phyloP scores from a whole-genome alignment of 2,113 vertebrate genomes.

The Takifugu bimaculatus region DNA sequence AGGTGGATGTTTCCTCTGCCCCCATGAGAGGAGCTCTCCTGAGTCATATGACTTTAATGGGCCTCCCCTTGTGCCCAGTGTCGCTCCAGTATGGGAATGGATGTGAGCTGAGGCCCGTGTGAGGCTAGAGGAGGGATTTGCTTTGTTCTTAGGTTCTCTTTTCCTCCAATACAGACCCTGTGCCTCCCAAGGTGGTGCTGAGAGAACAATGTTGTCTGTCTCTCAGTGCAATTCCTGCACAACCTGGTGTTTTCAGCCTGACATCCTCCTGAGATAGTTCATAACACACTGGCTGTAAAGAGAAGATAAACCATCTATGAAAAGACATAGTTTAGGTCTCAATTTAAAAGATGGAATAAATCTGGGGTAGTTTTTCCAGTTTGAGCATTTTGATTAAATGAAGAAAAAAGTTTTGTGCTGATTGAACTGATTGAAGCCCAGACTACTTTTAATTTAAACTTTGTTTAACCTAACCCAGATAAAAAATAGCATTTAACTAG shows the following conservation, averaged over 20 bases:
- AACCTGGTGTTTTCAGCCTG: conserved; percentile 21
- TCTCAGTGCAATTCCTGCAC: too few relatives aligned
- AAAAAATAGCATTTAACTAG: not conserved
- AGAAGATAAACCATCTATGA: too few relatives aligned
- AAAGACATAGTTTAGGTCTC: too few relatives aligned
- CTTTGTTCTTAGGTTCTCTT: conserved; percentile 59
- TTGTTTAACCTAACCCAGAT: conserved; percentile 1
- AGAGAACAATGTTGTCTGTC: conserved; percentile 45
- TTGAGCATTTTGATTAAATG: too few relatives aligned
- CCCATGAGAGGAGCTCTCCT: conserved; percentile 54
- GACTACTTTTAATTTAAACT: too few relatives aligned
- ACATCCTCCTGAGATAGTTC: conserved; percentile 36
- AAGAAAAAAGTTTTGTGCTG: too few relatives aligned
- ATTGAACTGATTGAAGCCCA: too few relatives aligned
- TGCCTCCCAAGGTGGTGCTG: conserved; percentile 39
- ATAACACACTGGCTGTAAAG: too few relatives aligned
- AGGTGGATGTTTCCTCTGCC: conserved; percentile 55
- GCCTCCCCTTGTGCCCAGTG: conserved; percentile 48
- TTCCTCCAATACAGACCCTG: conserved; percentile 43
- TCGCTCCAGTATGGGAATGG: conserved; percentile 57
- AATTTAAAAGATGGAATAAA: too few relatives aligned
- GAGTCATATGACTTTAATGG: conserved; percentile 71
- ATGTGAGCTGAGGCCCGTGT: conserved; percentile 41
- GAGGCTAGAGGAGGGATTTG: conserved; percentile 52
- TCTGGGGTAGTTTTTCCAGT: too few relatives aligned